phyloP scores from a whole-genome alignment of 2,113 vertebrate genomes.

The Cervus canadensis region DNA sequence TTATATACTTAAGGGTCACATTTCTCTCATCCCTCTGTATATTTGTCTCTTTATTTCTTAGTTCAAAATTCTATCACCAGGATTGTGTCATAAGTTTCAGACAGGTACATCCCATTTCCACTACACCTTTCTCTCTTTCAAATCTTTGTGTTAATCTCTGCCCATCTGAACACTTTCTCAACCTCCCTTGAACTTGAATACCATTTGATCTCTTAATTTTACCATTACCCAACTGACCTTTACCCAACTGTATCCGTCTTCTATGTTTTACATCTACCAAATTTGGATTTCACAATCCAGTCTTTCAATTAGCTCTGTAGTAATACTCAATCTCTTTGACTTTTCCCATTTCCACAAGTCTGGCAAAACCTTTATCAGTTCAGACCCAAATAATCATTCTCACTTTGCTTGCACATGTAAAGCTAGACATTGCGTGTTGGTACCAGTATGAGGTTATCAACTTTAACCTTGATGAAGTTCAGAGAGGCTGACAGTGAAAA shows the following conservation, averaged over 20 bases:
- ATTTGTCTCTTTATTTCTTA: not conserved
- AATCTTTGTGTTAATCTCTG: not conserved
- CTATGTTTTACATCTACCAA: not conserved
- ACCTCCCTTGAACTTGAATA: not conserved
- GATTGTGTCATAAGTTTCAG: not conserved
- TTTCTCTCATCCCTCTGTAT: not conserved
- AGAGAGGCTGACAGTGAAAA: not conserved
- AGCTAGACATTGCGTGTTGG: not conserved
- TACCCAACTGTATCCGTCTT: not conserved
- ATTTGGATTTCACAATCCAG: not conserved
- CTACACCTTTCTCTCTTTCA: not conserved
- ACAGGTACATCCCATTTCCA: not conserved
- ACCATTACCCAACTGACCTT: not conserved
- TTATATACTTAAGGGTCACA: not conserved
- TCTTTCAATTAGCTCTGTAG: not conserved
- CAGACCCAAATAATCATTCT: not conserved
- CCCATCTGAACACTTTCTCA: not conserved
- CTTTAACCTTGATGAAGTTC: not conserved
- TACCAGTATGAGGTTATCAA: not conserved
- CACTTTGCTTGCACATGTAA: not conserved
- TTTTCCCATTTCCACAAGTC: not conserved
- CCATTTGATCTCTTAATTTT: not conserved
- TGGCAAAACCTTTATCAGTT: not conserved
- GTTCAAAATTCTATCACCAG: not conserved
- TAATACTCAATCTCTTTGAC: not conserved